Base-by-base conservation (phyloP, 2,113 vertebrate genomes). In the Python bivittatus region DNA sequence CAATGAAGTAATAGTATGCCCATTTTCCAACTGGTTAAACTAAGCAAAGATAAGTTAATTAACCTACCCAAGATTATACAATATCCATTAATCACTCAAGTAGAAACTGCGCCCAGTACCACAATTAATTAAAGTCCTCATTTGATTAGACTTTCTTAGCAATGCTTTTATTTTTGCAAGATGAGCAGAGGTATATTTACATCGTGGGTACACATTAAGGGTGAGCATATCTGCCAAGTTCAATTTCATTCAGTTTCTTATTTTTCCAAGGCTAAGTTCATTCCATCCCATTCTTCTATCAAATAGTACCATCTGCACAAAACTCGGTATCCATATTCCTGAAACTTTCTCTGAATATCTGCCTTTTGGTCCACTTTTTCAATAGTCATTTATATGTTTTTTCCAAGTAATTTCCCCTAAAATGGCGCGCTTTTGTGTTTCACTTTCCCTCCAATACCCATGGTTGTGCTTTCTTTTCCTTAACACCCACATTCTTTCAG, bases 31-130 rank as follows among this genome's bases (percentile, higher is more conserved):
- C 93, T 94, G 91, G 92, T 88, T 93, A 88, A 96, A 91, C 92
- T 95, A 95, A 96, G 94, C 86, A 93, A 72, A 92, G 53, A 0
- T 0, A 91, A 96, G 33, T 94, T 95, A 95, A 96, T 95, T 93
- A 17, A 93, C 91, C 94, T 95, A 79, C 72, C 84, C 91, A 90
- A 93, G 86, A 93, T 95, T 94, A 92, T 92, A 68, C 84, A 94
- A 8, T 92, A 92, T 91, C 92, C 94, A 84, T 92, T 95, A 85
- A 89, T 89, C 89, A 89, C 61, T 93, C 91, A 90, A 93, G 25
- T 29, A 94, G 89, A 88, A 94, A 92, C 72, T 93, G 53, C 94
- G 94, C 33, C 92, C 93, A 95, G 94, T 93, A 94, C 92, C 90
- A 42, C 1, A 1, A 93, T 68, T 91, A 89, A 94, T 95, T 89